Evolutionary conservation across 1,140 invertebrate genomes (phyloP), one percentile per base, ranked within the genome.

Genomic region (Melipona quadrifasciata): DNA sequence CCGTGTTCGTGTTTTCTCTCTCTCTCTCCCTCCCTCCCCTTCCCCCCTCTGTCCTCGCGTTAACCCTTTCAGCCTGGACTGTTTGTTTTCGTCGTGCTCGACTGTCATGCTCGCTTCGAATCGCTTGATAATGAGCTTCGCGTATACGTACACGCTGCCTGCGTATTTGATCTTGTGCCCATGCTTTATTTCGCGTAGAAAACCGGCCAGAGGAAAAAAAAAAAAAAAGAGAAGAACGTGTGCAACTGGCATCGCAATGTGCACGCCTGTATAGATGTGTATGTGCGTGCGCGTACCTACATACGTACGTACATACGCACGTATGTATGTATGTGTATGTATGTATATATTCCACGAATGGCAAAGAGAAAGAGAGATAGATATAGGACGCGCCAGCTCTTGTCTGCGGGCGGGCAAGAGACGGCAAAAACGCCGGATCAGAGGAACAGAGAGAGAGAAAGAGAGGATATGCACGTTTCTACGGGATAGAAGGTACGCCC

Each of bases 71-170:
- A 77, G 64, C 34, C 65, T 31, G 65, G 34, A 75, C 65, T 71
- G 73, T 88, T 88, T 88, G 86, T 88, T 88, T 88, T 88, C 67
- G 53, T 85, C 58, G 58, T 58, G 61, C 75, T 61, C 55, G 64
- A 11, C 55, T 86, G 84, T 87, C 84, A 74, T 85, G 79, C 86
- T 64, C 86, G 75, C 86, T 70, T 53, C 65, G 72, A 16, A 73
- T 68, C n/a, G 80, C 51, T 80, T 79, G 74, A 79, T 72, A 84
- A 87, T 57, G 61, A 80, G 78, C 61, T 78, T 82, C 79, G 39
- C 68, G 55, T 61, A 47, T 47, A 47, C 6, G 67, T 57, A 64
- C n/a, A 67, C 34, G 65, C 47, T 53, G 27, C 34, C n/a, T 76
- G 64, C 34, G 51, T 81, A 80, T 79, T 88, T 88, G 21, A 79